Base-by-base conservation (phyloP, 2,797 vertebrate species). In the Rhinogobio ventralis region DNA sequence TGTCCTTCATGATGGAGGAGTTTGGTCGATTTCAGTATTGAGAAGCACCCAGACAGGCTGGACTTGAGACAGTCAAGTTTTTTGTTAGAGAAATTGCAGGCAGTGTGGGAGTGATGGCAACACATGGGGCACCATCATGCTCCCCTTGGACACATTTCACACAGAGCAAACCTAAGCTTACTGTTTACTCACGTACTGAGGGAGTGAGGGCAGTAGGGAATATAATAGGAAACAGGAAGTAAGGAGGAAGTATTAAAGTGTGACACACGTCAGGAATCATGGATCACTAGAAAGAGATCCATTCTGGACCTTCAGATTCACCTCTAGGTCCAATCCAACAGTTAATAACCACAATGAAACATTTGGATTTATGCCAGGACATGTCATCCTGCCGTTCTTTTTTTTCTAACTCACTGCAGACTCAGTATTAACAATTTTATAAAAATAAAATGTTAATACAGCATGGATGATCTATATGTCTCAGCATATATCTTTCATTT, bases 141-240 rank as follows among this genome's bases (percentile, higher is more conserved):
- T 90, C 90, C 86, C 86, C 88, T 89, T 79, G 69, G 15, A 69
- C 76, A 39, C 30, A 74, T 77, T 85, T 76, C 53, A 55, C 57
- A 78, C 78, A 76, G 66, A 81, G 72, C 81, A 82, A 84, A 86
- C 72, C 42, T 84, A 42, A 66, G 60, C 76, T 66, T 42, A 77
- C 81, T 79, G 78, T 82, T 86, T 88, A 88, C 90, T 90, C 75
- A 74, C 82, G 89, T 55, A 46, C 85, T 89, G 86, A 53, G 57
- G 49, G 66, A 84, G 57, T 84, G 72, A 86, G 28, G 84, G 57
- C 39, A 64, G 82, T 78, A 39, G 39, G 77, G 81, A 76, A 46
- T 25, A 39, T 85, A 73, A 87, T 67, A 77, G 80, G 71, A 91
- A 83, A 88, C 66, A 88, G 86, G 78, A 74, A 88, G 85, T 86